phyloP scores from a whole-genome alignment of 2,888 invertebrate genomes.

The Apodemia zela region DNA sequence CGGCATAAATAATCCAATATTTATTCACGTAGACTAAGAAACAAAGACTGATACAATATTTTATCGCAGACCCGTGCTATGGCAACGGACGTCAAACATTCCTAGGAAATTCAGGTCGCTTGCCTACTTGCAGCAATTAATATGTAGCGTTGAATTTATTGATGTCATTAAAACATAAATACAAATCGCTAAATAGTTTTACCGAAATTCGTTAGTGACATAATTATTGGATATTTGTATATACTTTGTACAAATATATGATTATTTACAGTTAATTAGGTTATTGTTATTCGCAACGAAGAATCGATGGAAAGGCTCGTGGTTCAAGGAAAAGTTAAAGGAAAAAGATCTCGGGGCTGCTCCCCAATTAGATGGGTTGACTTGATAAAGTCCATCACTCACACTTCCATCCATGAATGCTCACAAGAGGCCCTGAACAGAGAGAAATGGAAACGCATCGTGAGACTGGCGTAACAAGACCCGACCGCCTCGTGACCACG shows the following conservation, averaged over 20 bases:
- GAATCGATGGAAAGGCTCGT: too few relatives aligned
- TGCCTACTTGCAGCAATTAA: slow-evolving; percentile 28
- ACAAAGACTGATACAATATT: slow-evolving; percentile 24
- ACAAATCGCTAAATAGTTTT: background rate
- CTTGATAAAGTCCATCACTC: too few relatives aligned
- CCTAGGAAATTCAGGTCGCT: slow-evolving; percentile 45
- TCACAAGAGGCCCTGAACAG: too few relatives aligned
- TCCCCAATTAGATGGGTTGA: too few relatives aligned
- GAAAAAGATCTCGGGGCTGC: too few relatives aligned
- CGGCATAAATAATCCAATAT: slow-evolving; percentile 3
- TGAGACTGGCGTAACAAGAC: too few relatives aligned
- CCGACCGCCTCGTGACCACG: too few relatives aligned
- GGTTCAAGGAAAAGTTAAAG: too few relatives aligned
- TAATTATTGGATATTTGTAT: background rate
- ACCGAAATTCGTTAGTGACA: background rate
- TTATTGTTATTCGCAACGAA: too few relatives aligned
- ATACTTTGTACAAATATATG: background rate
- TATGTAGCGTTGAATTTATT: slow-evolving; percentile 8
- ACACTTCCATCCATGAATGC: too few relatives aligned
- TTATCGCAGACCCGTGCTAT: slow-evolving; percentile 42
- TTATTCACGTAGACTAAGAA: slow-evolving; percentile 18
- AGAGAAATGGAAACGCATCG: too few relatives aligned
- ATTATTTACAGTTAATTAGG: background rate
- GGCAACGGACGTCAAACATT: slow-evolving; percentile 64
- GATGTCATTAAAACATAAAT: background rate